Base-by-base conservation (phyloP, 2,888 invertebrate species). In the Branchipolynoe longqiensis region DNA sequence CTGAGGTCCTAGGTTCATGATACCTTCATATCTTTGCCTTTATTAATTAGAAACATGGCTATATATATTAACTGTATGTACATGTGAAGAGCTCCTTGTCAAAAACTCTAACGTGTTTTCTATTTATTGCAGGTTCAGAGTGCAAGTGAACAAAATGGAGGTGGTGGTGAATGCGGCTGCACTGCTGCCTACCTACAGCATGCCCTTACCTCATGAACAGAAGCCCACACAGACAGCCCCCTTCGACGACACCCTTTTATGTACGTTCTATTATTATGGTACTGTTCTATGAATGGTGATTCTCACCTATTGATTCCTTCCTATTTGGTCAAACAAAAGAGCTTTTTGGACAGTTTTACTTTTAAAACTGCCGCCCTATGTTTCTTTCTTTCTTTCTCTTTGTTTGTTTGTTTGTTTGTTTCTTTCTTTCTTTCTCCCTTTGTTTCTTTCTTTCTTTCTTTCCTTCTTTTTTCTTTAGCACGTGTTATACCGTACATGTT, bases 91-190 rank as follows among this genome's bases (percentile, higher is more conserved):
- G 18, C 48, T 18, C 48, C 8, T 18, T 48, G 48, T 12, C 8
- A 48, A 18, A 48, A 48, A 48, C 18, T 12, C 48, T 48, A 48
- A 48, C 48, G n/a, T n/a, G n/a, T n/a, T n/a, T n/a, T n/a, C n/a
- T n/a, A n/a, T n/a, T n/a, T n/a, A n/a, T n/a, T n/a, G n/a, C n/a
- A n/a, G n/a, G n/a, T n/a, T n/a, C n/a, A n/a, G n/a, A n/a, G n/a
- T n/a, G n/a, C n/a, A n/a, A n/a, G n/a, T n/a, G n/a, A n/a, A 28
- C 18, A 36, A 36, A 22, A 69, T 69, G 69, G 69, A 69, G 33
- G 69, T 69, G 1, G 38, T 22, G 1, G 18, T n/a, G 2, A 38
- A 4, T n/a, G 12, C 33, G 22, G 36, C 69, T 1, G 69, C 14
- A 14, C 36, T 69, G 36, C 69, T 69, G 6, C 69, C 69, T 8